Evolutionary conservation across 2,113 vertebrate species (phyloP), one percentile per base, ranked within the genome.

Genomic region (Elephas maximus): DNA sequence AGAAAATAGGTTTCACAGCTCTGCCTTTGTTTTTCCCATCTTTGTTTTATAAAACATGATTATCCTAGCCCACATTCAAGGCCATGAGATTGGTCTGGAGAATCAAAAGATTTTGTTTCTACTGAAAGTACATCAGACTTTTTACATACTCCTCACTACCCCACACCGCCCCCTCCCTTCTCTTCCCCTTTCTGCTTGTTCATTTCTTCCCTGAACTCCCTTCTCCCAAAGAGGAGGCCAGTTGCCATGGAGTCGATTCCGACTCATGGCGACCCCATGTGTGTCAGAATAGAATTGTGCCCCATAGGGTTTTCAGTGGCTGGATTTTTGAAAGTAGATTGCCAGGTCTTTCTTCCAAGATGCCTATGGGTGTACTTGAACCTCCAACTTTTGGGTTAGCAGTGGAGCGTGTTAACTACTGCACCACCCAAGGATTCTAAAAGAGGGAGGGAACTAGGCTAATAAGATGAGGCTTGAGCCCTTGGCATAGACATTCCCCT

Each of bases 1-100:
- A 45, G 92, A 85, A 81, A 45, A 41, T 76, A 65, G 3, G 10
- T 85, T 74, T 51, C 79, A 2, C 9, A 41, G 48, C 28, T 71
- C 81, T 90, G 78, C 23, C 18, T 91, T 92, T 89, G 84, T 96
- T 79, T 92, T 0, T 30, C 90, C 26, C 37, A 81, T 90, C 44
- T 92, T 95, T 85, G 17, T 89, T 88, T 88, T 41, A 23, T 57
- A 82, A 28, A 30, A 51, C 33, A 5, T 0, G 7, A 28, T 83
- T 69, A 21, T 90, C 53, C 74, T 71, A 26, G 71, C 1, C 86
- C 57, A 37, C 11, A 18, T n/a, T 63, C n/a, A 74, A 79, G 80
- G 73, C 57, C 74, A 12, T 9, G 17, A 8, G 65, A 57, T 44
- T 92, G 63, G 48, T 65, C 53, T 30, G 60, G 6, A 65, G 37